phyloP scores from a whole-genome alignment of 2,888 invertebrate species.

The Leptopterna dolabrata region DNA sequence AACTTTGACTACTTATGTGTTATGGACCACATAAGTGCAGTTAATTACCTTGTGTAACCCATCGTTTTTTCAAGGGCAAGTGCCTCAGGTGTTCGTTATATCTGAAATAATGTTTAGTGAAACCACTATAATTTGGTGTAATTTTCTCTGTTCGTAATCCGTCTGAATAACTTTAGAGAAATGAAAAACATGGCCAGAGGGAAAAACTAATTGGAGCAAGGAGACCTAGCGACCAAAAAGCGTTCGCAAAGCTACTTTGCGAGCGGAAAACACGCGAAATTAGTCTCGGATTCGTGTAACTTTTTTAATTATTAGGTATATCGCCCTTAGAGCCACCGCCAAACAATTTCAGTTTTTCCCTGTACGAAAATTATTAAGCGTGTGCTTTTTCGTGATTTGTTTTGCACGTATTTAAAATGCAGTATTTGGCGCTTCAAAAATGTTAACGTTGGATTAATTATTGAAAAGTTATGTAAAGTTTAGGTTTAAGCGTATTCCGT shows the following conservation, averaged over 20 bases:
- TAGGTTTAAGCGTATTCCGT: too few relatives aligned
- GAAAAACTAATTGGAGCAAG: background rate
- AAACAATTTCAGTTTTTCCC: too few relatives aligned
- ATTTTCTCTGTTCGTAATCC: background rate
- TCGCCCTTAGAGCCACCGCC: background rate
- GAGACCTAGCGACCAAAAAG: background rate
- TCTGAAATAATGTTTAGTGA: background rate
- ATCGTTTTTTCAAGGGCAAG: background rate
- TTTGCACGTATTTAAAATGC: background rate
- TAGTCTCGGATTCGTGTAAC: background rate
- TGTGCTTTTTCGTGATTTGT: background rate
- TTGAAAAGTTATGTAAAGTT: too few relatives aligned
- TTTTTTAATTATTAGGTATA: background rate
- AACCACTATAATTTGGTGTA: background rate
- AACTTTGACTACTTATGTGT: too few relatives aligned
- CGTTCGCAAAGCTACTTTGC: background rate
- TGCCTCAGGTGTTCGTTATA: background rate
- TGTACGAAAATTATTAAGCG: background rate
- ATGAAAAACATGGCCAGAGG: background rate
- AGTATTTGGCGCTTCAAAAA: too few relatives aligned
- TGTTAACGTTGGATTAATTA: too few relatives aligned
- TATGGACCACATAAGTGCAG: too few relatives aligned
- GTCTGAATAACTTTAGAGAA: background rate
- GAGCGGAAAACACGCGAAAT: constrained; percentile 7
- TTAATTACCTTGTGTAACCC: background rate